phyloP scores from a whole-genome alignment of 2,888 invertebrate species.

The Sthenelais limicola region DNA sequence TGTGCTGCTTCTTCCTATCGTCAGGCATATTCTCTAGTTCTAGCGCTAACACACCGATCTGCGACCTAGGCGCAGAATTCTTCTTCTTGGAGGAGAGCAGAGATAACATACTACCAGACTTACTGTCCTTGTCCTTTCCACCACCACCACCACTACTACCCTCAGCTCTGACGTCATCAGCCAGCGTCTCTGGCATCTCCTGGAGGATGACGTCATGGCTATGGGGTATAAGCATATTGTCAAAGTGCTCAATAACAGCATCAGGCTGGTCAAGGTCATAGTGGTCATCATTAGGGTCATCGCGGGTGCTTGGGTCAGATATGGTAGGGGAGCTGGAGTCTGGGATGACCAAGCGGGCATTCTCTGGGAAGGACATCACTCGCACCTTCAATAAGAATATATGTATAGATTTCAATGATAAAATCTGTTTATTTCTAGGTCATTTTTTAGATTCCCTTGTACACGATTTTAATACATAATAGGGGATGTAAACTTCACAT shows the following conservation, averaged over 20 bases:
- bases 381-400: too few relatives aligned
- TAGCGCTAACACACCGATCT: slow-evolving; percentile 36
- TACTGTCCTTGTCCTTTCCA: too few relatives aligned
- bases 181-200: background rate
- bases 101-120: too few relatives aligned
- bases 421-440: too few relatives aligned
- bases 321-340: background rate
- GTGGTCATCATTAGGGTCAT: background rate
- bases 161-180: background rate
- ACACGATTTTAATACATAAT: too few relatives aligned
- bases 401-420: too few relatives aligned
- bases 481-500: too few relatives aligned
- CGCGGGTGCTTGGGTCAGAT: too few relatives aligned
- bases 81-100: slow-evolving; percentile 28
- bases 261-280: too few relatives aligned
- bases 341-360: background rate
- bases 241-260: slow-evolving; percentile 3
- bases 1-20: slow-evolving; percentile 2
- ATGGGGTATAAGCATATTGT: slow-evolving; percentile 25
- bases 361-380: slow-evolving; percentile 20
- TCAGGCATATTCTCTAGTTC: slow-evolving; percentile 40
- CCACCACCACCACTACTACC: too few relatives aligned
- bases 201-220: slow-evolving; percentile 37
- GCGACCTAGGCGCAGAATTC: slow-evolving; percentile 31
- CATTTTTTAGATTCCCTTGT: too few relatives aligned